Conservation (phyloP, 2,888 invertebrate genomes). For the Leptothorax acervorum region DNA sequence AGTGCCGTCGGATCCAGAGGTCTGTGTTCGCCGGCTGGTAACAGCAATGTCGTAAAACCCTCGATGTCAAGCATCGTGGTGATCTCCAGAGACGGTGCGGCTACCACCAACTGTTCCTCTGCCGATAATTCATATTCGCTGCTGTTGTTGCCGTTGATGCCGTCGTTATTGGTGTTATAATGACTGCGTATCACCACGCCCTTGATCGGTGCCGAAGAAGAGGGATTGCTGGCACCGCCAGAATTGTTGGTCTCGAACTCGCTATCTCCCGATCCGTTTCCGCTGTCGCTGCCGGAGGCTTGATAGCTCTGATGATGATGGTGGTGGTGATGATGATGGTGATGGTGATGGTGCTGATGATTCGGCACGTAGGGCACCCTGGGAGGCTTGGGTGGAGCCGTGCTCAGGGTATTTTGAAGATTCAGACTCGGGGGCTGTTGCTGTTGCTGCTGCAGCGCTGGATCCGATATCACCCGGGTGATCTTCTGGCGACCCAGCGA, state of each 20-base stretch:
- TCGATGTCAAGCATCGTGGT: conserved; percentile 91
- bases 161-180: conserved; percentile 87
- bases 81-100: conserved; percentile 86
- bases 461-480: conserved; percentile 89
- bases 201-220: conserved; percentile 82
- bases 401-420: conserved; percentile 70
- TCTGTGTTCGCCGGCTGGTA: conserved; percentile 92
- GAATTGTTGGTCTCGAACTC: conserved; percentile 83
- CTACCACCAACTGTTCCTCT: conserved; percentile 84
- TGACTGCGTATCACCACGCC: conserved; percentile 91
- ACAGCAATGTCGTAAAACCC: conserved; percentile 91
- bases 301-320: conserved; percentile 87
- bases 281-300: conserved; percentile 95
- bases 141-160: conserved; percentile 76
- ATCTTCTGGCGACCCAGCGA: conserved; percentile 84
- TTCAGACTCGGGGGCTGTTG: conserved; percentile 74
- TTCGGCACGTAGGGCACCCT: conserved; percentile 87
- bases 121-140: conserved; percentile 85
- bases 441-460: conserved; percentile 81
- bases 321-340: conserved; percentile 79
- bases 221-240: conserved; percentile 79
- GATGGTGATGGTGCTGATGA: conserved; percentile 72
- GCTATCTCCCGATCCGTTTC: conserved; percentile 94
- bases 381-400: conserved; percentile 89
- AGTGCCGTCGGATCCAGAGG: conserved; percentile 94